Conservation (phyloP, 2,888 invertebrate genomes). For the Oasisia sp. region DNA sequence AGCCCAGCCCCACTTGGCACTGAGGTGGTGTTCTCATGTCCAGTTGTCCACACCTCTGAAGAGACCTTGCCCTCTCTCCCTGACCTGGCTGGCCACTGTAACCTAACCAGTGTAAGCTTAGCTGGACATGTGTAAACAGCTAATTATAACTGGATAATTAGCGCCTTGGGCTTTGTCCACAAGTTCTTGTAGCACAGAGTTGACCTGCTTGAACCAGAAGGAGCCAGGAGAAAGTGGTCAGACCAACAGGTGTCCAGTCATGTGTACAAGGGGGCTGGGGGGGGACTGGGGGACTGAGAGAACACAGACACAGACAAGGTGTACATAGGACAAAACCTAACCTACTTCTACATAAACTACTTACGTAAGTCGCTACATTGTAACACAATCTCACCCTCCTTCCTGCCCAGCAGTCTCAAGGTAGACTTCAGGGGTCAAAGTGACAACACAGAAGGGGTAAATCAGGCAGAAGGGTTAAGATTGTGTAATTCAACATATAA, state of each 20-base stretch:
- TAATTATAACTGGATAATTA: not conserved
- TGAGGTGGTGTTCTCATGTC: not conserved
- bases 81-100: not conserved
- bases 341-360: not conserved
- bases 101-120: not conserved
- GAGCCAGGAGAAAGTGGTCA: not conserved
- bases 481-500: too few relatives aligned
- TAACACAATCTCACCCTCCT: not conserved
- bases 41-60: not conserved
- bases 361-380: not conserved
- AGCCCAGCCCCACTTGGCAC: not conserved
- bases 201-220: not conserved
- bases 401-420: not conserved
- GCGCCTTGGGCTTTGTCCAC: not conserved
- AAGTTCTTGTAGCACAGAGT: not conserved
- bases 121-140: slow-evolving; percentile 17
- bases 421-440: not conserved
- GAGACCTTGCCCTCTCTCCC: not conserved
- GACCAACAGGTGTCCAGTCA: not conserved
- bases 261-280: not conserved
- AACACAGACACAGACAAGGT: not conserved
- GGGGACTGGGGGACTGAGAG: not conserved
- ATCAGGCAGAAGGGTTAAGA: too few relatives aligned
- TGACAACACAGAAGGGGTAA: too few relatives aligned
- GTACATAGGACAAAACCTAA: not conserved